These are phyloP conservation scores for Metaphire vulgaris DNA, from an alignment of 1,140 invertebrate species.

Conservation along the genomic window DNA sequence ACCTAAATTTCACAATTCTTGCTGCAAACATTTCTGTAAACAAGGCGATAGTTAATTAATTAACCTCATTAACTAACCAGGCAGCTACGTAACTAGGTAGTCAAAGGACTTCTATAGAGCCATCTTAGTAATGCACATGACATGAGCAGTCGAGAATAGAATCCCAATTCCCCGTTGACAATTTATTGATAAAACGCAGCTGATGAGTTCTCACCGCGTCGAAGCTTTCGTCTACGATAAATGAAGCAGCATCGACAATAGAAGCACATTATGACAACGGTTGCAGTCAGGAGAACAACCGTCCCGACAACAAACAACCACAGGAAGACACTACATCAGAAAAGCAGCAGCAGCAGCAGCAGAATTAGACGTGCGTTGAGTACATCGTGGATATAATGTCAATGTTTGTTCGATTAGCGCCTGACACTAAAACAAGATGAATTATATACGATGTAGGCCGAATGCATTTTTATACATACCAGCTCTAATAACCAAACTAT, in stretches of 20 bases:
- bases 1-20: too few relatives aligned
- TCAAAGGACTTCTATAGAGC: neutral
- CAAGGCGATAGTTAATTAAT: neutral
- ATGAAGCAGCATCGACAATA: neutral
- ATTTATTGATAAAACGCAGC: too few relatives aligned
- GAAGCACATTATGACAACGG: neutral
- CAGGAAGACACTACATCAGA: neutral
- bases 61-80: neutral
- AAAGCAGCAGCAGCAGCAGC: too few relatives aligned
- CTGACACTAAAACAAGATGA: too few relatives aligned
- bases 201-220: too few relatives aligned
- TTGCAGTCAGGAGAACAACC: neutral
- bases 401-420: too few relatives aligned
- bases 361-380: neutral
- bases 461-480: neutral
- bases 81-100: neutral
- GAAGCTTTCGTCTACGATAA: neutral
- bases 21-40: too few relatives aligned
- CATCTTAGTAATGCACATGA: neutral
- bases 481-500: neutral
- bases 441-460: too few relatives aligned
- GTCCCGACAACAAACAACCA: neutral
- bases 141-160: neutral
- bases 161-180: too few relatives aligned
- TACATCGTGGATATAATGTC: neutral